These are phyloP conservation scores for Guaruba guarouba DNA, from an alignment of 2,113 vertebrate species.

Conservation along the genomic window DNA sequence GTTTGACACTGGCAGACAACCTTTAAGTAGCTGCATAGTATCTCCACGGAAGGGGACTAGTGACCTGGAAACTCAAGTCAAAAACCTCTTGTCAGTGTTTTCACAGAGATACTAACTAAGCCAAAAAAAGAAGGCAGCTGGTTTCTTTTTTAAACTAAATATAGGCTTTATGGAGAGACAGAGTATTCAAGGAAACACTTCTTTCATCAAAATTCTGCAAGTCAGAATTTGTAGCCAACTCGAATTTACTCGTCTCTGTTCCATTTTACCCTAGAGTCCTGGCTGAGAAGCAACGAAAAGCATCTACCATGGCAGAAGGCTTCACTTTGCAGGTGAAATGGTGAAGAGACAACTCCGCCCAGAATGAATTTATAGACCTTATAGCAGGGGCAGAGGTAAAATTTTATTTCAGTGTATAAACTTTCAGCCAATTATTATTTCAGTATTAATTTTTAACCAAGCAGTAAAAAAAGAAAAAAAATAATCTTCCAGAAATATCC, in stretches of 20 bases:
- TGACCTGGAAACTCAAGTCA: conserved; percentile 34
- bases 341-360: neutral
- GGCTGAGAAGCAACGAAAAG: neutral
- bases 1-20: conserved; percentile 47
- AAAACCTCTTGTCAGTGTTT: conserved; percentile 6
- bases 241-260: neutral
- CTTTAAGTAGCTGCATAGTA: conserved; percentile 21
- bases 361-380: neutral
- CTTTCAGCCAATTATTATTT: neutral
- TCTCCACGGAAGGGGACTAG: conserved; percentile 1
- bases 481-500: neutral
- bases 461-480: neutral
- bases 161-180: neutral
- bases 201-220: neutral
- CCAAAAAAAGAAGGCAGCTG: neutral
- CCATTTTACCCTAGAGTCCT: neutral
- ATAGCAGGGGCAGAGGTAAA: neutral
- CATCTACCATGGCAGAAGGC: neutral
- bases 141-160: neutral
- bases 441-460: neutral
- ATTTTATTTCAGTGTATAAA: neutral
- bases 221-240: neutral
- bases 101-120: neutral
- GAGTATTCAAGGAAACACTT: fast-evolving
- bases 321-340: neutral